These are phyloP conservation scores for Eupithecia vulgata DNA, from an alignment of 2,888 invertebrate genomes.

Conservation along the genomic window DNA sequence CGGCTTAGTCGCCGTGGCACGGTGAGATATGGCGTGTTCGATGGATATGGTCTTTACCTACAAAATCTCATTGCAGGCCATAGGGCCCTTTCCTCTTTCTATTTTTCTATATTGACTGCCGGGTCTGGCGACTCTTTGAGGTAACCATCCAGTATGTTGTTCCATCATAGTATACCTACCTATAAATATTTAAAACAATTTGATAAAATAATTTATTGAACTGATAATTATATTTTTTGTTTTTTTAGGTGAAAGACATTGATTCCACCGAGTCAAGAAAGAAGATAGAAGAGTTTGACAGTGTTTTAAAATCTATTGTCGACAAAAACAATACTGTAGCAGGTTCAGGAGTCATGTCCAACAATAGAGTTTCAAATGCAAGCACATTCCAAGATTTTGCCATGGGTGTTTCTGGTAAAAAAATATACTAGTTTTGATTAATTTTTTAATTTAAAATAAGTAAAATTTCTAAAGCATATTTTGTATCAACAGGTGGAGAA, in stretches of 20 bases:
- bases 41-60: background rate
- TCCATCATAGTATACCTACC: background rate
- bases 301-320: conserved; percentile 59
- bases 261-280: conserved; percentile 54
- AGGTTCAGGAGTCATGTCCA: conserved; percentile 42
- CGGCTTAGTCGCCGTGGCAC: too few species aligned
- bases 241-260: conserved; percentile 49
- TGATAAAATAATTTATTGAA: background rate
- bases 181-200: background rate
- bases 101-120: background rate
- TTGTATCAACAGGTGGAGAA: conserved; percentile 50
- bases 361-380: conserved; percentile 51
- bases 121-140: background rate
- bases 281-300: conserved; percentile 64
- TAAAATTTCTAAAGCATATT: background rate
- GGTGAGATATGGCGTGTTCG: too few species aligned
- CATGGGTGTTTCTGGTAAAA: conserved; percentile 62
- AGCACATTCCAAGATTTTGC: conserved; percentile 65
- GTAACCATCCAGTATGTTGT: background rate
- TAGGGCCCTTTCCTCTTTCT: background rate
- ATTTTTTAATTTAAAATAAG: background rate
- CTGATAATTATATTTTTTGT: background rate
- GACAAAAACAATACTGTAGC: conserved; percentile 47
- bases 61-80: background rate
- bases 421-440: background rate